phyloP scores from a whole-genome alignment of 2,888 invertebrate species.

The Cenopis cana region DNA sequence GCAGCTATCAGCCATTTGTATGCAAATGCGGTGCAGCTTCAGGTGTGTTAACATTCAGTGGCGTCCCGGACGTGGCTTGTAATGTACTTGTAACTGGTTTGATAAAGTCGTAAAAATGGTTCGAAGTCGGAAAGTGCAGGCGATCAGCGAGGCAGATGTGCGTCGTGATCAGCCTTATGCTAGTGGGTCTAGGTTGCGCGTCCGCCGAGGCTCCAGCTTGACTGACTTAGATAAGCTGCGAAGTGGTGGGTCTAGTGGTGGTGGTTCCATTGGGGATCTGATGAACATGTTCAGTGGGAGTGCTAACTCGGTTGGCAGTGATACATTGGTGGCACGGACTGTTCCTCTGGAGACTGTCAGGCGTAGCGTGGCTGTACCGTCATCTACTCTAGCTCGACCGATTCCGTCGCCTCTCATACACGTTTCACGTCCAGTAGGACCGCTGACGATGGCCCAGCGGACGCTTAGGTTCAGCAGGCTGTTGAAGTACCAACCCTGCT shows the following conservation, averaged over 20 bases:
- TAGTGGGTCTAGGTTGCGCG: constrained; percentile 82
- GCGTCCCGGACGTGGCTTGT: constrained; percentile 59
- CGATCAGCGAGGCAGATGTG: constrained; percentile 78
- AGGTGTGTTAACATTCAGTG: constrained; percentile 69
- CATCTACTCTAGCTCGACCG: constrained; percentile 75
- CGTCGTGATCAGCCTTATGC: constrained; percentile 85
- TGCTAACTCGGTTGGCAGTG: constrained; percentile 89
- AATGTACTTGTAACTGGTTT: constrained; percentile 52
- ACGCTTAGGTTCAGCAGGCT: constrained; percentile 88
- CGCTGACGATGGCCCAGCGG: constrained; percentile 88
- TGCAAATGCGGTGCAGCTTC: constrained; percentile 69
- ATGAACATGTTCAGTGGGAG: constrained; percentile 92
- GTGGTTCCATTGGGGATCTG: constrained; percentile 90
- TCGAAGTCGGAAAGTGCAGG: constrained; percentile 73
- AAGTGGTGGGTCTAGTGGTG: constrained; percentile 74
- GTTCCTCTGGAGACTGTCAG: constrained; percentile 90
- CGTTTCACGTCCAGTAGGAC: constrained; percentile 77
- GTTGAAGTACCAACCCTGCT: constrained; percentile 87
- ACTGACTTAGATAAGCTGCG: constrained; percentile 89
- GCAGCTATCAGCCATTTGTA: constrained; percentile 74
- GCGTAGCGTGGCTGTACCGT: constrained; percentile 74
- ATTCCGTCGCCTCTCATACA: constrained; percentile 76
- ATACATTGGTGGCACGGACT: constrained; percentile 88
- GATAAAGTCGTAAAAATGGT: constrained; percentile 64
- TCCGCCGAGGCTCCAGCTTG: constrained; percentile 89